Percentiles rank a stretch among this genome's conserved stretches.
These are phyloP conservation scores for Proteles cristata DNA, from an alignment of 2,113 vertebrate species.

Conservation along the genomic window DNA sequence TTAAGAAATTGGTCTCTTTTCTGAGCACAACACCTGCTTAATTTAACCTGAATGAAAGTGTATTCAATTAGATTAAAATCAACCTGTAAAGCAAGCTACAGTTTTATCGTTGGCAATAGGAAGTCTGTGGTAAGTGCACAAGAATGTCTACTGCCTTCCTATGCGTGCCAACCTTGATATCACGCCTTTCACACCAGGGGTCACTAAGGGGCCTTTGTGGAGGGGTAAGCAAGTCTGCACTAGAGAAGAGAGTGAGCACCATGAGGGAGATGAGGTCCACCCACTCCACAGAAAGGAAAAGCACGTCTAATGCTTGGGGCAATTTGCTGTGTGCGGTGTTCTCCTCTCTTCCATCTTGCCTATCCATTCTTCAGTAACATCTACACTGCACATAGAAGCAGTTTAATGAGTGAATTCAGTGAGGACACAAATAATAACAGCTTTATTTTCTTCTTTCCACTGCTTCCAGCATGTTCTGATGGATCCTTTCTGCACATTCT, in stretches of 20 bases:
- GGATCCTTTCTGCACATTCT: not conserved
- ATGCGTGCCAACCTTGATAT: rapidly evolving
- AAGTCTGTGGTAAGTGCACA: not conserved
- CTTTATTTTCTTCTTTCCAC: not conserved
- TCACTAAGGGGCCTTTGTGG: rapidly evolving
- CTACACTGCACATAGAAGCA: not conserved
- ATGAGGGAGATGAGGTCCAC: not conserved
- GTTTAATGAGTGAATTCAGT: not conserved
- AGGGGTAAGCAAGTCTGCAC: not conserved
- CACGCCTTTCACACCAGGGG: rapidly evolving
- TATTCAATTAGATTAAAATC: not conserved
- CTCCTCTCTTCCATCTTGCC: not conserved
- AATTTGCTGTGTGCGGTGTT: not conserved
- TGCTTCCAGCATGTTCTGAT: not conserved
- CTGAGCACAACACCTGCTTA: not conserved
- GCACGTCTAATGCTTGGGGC: not conserved
- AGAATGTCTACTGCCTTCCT: not conserved
- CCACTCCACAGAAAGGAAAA: not conserved
- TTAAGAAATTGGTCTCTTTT: constrained; percentile 1
- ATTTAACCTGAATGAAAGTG: constrained; percentile 16
- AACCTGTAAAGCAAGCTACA: not conserved
- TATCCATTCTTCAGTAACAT: not conserved
- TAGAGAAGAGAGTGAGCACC: not conserved
- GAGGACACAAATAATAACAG: not conserved
- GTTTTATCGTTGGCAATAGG: not conserved